phyloP scores from a whole-genome alignment of 30 jellyfish, hydroid and myxozoan genomes.

The Pseudorhiza aurosa region DNA sequence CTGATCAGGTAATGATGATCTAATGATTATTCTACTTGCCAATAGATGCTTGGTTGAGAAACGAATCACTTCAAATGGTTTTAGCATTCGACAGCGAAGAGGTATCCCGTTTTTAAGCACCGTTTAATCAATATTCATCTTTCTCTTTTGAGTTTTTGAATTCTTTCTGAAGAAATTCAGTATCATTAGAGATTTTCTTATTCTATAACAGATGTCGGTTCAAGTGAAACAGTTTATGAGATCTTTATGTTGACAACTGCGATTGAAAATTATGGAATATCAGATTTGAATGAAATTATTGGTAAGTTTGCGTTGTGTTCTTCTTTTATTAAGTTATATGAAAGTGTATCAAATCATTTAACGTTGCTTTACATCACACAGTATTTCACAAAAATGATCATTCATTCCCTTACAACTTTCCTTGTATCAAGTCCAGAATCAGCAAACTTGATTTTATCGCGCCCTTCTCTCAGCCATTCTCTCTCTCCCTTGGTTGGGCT shows the following conservation, averaged over 20 bases:
- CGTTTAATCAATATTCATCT: neutral
- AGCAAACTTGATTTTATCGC: too few relatives aligned
- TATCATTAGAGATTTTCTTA: neutral
- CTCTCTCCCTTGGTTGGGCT: too few relatives aligned
- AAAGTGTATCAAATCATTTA: too few relatives aligned
- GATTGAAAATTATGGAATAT: slow-evolving; percentile 18
- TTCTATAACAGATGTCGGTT: neutral
- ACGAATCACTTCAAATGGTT: slow-evolving; percentile 52
- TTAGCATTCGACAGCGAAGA: slow-evolving; percentile 43
- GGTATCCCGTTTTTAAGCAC: neutral
- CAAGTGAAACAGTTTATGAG: slow-evolving; percentile 28
- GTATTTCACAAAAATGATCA: too few relatives aligned
- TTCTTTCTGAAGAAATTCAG: neutral
- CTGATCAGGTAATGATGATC: too few relatives aligned
- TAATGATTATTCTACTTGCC: neutral
- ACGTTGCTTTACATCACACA: too few relatives aligned
- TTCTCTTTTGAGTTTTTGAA: neutral
- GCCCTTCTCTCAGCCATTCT: too few relatives aligned
- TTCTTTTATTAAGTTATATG: too few relatives aligned
- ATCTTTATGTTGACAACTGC: neutral
- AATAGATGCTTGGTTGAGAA: slow-evolving; percentile 23
- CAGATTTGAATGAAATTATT: slow-evolving; percentile 19
- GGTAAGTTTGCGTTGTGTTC: slow-evolving; percentile 18
- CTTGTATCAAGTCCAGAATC: too few relatives aligned
- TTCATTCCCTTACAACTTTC: too few relatives aligned